phyloP scores from a whole-genome alignment of 2,797 vertebrate genomes.

The Geotrypetes seraphini region DNA sequence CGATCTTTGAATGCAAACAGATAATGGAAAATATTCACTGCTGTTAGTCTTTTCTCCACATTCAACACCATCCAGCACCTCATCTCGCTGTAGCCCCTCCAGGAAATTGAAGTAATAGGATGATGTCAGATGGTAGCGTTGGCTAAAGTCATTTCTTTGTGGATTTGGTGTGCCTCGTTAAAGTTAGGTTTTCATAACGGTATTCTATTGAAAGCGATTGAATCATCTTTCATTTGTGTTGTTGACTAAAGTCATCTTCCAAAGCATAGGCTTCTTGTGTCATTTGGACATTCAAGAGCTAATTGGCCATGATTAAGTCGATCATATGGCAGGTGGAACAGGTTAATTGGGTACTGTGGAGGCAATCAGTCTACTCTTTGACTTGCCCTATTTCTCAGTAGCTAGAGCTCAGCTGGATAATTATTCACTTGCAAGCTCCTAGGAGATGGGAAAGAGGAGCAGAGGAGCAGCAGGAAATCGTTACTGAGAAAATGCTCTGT shows the following conservation, averaged over 20 bases:
- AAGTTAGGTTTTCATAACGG: neutral
- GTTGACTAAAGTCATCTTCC: constrained; percentile 9
- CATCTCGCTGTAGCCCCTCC: too few species aligned
- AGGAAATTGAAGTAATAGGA: too few species aligned
- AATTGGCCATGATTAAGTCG: constrained; percentile 43
- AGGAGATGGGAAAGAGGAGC: constrained; percentile 25
- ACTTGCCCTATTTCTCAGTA: constrained; percentile 12
- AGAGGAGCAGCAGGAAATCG: constrained; percentile 18
- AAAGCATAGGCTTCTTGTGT: constrained; percentile 19
- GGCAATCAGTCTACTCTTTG: constrained; percentile 35
- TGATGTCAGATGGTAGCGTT: too few species aligned
- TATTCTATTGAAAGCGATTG: constrained; percentile 4
- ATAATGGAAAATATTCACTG: too few species aligned
- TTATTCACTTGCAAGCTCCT: constrained; percentile 30
- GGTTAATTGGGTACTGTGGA: constrained; percentile 43
- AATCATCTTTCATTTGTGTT: neutral
- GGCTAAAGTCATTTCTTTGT: too few species aligned
- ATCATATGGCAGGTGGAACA: constrained; percentile 22
- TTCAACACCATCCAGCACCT: too few species aligned
- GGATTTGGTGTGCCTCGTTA: too few species aligned
- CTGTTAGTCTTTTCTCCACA: too few species aligned
- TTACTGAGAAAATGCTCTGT: too few species aligned
- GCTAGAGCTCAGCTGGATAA: constrained; percentile 11
- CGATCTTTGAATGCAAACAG: too few species aligned
- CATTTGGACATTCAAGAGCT: constrained; percentile 11